A percentile compares a stretch with the other conserved stretches of the same genome.
These are phyloP conservation scores for Eurois occulta DNA, from an alignment of 2,888 invertebrate genomes.

Conservation along the genomic window DNA sequence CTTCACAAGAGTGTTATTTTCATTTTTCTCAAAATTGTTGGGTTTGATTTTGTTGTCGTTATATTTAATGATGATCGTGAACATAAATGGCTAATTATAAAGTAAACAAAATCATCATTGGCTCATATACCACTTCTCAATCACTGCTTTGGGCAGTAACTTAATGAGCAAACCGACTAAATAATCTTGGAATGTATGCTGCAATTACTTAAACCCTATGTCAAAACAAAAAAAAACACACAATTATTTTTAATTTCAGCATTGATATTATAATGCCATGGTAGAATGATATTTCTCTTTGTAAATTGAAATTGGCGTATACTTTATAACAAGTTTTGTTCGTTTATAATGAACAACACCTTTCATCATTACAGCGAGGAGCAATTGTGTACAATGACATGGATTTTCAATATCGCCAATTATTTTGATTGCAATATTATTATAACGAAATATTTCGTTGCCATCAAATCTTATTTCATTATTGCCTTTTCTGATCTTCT, in stretches of 20 bases:
- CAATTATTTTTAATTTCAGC: background rate
- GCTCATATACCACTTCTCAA: background rate
- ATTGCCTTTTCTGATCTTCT: conserved; percentile 7
- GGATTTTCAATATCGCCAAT: conserved; percentile 41
- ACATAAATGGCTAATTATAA: background rate
- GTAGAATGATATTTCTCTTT: background rate
- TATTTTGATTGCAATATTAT: conserved; percentile 33
- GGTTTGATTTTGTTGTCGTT: background rate
- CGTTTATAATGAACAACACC: conserved; percentile 29
- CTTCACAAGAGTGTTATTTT: background rate
- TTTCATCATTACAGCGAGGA: conserved; percentile 11
- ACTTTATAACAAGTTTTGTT: conserved; percentile 11
- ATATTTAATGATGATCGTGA: background rate
- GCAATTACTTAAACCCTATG: no score
- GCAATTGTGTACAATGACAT: conserved; percentile 37
- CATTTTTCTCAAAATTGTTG: background rate
- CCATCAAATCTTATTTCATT: background rate
- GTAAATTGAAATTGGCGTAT: conserved; percentile 28
- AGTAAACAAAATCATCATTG: background rate
- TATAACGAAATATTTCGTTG: conserved; percentile 3
- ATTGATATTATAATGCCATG: background rate
- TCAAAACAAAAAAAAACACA: background rate
- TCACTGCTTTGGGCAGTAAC: background rate
- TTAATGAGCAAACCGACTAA: background rate
- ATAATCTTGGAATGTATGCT: background rate